Conservation (phyloP, 1,140 invertebrate species). For the Heterodera carotae region DNA sequence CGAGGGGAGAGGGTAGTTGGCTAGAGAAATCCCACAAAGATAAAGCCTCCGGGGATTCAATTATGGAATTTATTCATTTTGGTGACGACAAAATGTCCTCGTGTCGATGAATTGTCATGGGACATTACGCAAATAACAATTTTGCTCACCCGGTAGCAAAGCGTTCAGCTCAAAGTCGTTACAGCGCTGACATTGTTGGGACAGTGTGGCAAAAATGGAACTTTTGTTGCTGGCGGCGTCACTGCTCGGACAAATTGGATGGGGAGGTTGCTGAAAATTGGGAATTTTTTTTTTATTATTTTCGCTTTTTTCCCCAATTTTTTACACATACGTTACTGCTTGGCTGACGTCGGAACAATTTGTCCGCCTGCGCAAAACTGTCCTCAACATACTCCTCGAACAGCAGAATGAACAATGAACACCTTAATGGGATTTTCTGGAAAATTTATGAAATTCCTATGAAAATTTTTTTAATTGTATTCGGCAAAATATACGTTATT, state of each 20-base stretch:
- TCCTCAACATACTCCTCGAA: constrained; percentile 31
- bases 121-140: not conserved
- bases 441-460: not conserved
- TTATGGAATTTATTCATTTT: too few species aligned
- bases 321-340: constrained; percentile 8
- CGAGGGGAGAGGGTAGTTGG: too few species aligned
- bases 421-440: too few species aligned
- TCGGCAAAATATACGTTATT: constrained; percentile 7
- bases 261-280: not conserved
- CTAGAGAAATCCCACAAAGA: too few species aligned
- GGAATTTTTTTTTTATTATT: not conserved
- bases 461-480: not conserved
- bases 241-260: constrained; percentile 14
- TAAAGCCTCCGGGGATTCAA: too few species aligned
- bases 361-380: constrained; percentile 8
- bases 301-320: not conserved
- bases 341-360: constrained; percentile 13
- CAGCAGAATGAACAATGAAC: constrained; percentile 9
- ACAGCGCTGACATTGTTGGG: constrained; percentile 18
- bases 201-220: not conserved
- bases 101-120: too few species aligned
- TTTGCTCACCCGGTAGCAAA: constrained; percentile 3
- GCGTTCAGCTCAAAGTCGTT: constrained; percentile 26
- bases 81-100: too few species aligned
- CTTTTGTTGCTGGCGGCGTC: not conserved